phyloP scores from a whole-genome alignment of 1,140 invertebrate species.

The Trichonephila clavipes region DNA sequence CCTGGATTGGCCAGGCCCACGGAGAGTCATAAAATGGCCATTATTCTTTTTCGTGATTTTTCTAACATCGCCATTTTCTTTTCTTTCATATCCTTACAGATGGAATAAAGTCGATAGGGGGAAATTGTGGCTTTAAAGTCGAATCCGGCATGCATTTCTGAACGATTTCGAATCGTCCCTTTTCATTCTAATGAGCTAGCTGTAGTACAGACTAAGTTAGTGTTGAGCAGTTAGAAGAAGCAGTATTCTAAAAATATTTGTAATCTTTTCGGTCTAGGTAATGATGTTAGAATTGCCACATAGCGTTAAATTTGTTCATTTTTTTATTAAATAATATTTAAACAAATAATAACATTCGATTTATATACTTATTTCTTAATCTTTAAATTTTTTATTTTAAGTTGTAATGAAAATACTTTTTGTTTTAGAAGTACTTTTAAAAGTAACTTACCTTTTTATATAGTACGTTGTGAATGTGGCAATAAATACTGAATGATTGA shows the following conservation, averaged over 20 bases:
- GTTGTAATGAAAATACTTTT: too few relatives aligned
- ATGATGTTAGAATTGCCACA: background rate
- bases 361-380: too few relatives aligned
- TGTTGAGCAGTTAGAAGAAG: background rate
- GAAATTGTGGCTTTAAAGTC: slow-evolving; percentile 5
- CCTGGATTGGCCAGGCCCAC: slow-evolving; percentile 55
- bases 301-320: background rate
- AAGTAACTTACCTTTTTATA: too few relatives aligned
- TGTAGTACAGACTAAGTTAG: background rate
- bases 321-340: background rate
- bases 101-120: background rate
- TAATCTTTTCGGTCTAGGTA: background rate
- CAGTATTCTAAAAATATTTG: slow-evolving; percentile 10
- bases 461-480: too few relatives aligned
- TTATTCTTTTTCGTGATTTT: slow-evolving; percentile 74
- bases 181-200: slow-evolving; percentile 51
- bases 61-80: slow-evolving; percentile 54
- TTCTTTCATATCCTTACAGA: background rate
- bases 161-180: slow-evolving; percentile 24
- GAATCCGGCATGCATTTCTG: slow-evolving; percentile 22
- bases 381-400: too few relatives aligned
- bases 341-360: too few relatives aligned
- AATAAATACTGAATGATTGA: too few relatives aligned
- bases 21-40: slow-evolving; percentile 67
- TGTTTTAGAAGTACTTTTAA: too few relatives aligned